phyloP scores from a whole-genome alignment of 2,113 vertebrate species.

The Apodemus sylvaticus region DNA sequence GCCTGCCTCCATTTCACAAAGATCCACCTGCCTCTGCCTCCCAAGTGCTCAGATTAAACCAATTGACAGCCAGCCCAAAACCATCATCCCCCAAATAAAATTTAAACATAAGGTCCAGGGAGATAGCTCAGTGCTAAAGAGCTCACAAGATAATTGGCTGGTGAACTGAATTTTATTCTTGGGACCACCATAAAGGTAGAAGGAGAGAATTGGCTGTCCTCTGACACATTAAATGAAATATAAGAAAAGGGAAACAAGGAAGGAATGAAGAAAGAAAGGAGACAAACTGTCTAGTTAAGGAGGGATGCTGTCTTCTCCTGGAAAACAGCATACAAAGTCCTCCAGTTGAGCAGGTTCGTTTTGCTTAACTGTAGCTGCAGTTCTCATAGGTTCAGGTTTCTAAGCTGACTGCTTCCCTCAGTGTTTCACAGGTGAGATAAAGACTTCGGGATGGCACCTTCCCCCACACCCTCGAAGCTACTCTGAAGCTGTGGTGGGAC shows the following conservation, averaged over 20 bases:
- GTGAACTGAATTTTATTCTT: background rate
- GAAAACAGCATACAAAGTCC: background rate
- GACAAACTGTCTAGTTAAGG: too few relatives aligned
- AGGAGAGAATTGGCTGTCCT: background rate
- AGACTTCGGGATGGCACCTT: conserved; percentile 21
- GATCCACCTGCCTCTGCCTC: background rate
- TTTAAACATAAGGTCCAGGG: background rate
- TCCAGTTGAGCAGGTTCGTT: background rate
- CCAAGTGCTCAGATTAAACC: background rate
- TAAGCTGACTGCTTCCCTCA: conserved; percentile 41
- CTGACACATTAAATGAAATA: background rate
- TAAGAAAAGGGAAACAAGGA: background rate
- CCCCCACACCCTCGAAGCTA: background rate
- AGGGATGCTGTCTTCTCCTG: background rate
- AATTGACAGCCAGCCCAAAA: background rate
- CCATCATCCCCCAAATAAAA: background rate
- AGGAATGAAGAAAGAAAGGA: background rate
- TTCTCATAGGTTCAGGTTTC: background rate
- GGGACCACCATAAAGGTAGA: background rate
- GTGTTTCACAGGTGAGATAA: conserved; percentile 5
- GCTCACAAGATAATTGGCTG: background rate
- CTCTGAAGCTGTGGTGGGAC: background rate
- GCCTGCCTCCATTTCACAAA: background rate
- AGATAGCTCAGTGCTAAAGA: background rate
- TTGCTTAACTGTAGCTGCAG: conserved; percentile 14